Evolutionary conservation across 1,140 invertebrate genomes (phyloP).

Genomic region (Euura saliciscinereae): DNA sequence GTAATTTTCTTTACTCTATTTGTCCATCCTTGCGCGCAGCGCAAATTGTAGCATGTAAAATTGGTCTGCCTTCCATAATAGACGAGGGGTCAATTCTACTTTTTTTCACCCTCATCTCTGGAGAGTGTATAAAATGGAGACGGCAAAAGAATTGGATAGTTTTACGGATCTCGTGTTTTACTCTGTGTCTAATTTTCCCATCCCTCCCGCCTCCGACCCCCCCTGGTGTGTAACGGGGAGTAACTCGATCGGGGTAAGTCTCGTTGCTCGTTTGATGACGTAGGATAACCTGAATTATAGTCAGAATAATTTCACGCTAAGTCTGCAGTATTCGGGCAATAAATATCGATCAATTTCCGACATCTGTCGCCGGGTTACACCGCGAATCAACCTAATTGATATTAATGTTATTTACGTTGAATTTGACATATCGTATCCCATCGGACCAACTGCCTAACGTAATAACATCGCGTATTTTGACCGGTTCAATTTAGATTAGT

Average conservation of each 20-base stretch:
- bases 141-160: background rate
- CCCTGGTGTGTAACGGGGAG: background rate
- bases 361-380: constrained; percentile 13
- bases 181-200: background rate
- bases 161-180: background rate
- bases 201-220: background rate
- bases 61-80: background rate
- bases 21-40: background rate
- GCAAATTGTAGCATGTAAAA: background rate
- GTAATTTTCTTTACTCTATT: constrained; percentile 5
- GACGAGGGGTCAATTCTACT: too few species aligned
- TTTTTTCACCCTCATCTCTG: background rate
- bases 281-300: constrained; percentile 6
- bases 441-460: background rate
- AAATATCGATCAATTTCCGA: constrained; percentile 14
- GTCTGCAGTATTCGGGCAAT: background rate
- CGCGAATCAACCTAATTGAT: constrained; percentile 12
- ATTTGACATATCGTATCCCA: background rate
- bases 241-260: background rate
- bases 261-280: background rate
- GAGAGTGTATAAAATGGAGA: background rate
- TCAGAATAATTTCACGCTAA: constrained; percentile 13
- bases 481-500: too few species aligned
- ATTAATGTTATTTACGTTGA: constrained; percentile 9
- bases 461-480: too few species aligned